Evolutionary conservation across 37 sponge, comb jelly and placozoan species (phyloP), one percentile per base, ranked within the genome.

Genomic region (Geodia barretti): DNA sequence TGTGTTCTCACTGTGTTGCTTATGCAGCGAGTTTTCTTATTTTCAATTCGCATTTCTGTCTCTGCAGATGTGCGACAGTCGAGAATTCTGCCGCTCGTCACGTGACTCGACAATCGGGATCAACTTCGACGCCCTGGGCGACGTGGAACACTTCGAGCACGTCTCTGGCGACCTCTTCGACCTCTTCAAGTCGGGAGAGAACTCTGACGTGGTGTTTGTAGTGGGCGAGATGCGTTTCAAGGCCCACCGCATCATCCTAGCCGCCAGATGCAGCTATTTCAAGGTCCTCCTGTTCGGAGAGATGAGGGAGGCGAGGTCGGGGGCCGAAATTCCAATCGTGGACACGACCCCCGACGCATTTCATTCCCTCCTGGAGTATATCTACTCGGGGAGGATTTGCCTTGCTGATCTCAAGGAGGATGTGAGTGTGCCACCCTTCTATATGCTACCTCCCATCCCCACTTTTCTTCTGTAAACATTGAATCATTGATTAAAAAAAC

Each of bases 81-180:
- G 89, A 28, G 93, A 92, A 47, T 88, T 92, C 73, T 92, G 93
- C 42, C 85, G 93, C 29, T 92, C 93, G 20, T 92, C 93, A 36
- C 77, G 89, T 40, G 93, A 80, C 74, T 92, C 93, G 43, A 92
- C 93, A 11, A 81, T 92, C 33, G 93, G 93, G 2, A 82, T 92
- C 42, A 92, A 92, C 83, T 88, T 92, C 19, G 93, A 92, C 68
- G 93, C 93, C 28, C 68, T 92, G 31, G 93, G 93, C 1, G 93
- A 92, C 38, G 93, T 92, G 73, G 93, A 92, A 73, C 93, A 92
- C 71, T 92, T 82, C 71, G 93, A 92, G 24, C 89, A 92, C 65
- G 35, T 88, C 4, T 84, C 89, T 30, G 89, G 93, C 23, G 93
- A 95, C 62, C 62, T 95, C 39, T 77, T 86, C 19, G 89, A 83